Percentiles rank a stretch among this genome's conserved stretches.
These are phyloP conservation scores for Phenganax subtilis DNA, from an alignment of 92 coral and sea anemone genomes.

Conservation along the genomic window DNA sequence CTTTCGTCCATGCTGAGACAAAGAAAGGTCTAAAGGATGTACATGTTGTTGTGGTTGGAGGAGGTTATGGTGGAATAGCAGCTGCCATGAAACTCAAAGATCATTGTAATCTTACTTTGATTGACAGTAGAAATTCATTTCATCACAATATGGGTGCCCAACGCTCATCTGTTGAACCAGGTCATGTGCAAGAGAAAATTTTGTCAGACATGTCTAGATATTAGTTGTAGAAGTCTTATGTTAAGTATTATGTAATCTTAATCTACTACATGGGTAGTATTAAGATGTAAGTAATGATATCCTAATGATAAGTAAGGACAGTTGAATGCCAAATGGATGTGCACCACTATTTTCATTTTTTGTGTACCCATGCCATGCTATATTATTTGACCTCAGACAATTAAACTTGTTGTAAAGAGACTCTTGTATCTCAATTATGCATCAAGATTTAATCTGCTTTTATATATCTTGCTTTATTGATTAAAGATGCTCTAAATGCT, in stretches of 20 bases:
- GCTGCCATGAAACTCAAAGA: conserved; percentile 78
- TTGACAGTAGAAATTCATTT: conserved; percentile 84
- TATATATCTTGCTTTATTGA: not conserved
- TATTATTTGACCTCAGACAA: no score
- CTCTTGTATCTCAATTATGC: no score
- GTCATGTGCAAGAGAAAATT: conserved; percentile 29
- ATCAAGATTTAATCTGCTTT: not conserved
- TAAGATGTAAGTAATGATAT: no score
- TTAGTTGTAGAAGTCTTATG: no score
- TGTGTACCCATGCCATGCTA: no score
- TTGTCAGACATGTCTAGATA: not conserved
- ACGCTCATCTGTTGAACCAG: conserved; percentile 79
- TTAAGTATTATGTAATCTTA: no score
- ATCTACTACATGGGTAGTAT: no score
- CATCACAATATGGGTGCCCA: conserved; percentile 99
- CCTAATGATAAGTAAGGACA: no score
- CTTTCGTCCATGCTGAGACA: conserved; percentile 36
- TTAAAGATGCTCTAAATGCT: no score
- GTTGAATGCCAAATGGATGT: no score
- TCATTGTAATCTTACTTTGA: conserved; percentile 74
- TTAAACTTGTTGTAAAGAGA: no score
- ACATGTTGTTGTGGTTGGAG: conserved; percentile 73
- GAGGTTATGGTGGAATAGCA: conserved; percentile 83
- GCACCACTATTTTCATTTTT: no score
- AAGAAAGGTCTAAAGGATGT: conserved; percentile 54